Evolutionary conservation across 2,888 invertebrate genomes (phyloP).

Genomic region (Sisyra terminalis): DNA sequence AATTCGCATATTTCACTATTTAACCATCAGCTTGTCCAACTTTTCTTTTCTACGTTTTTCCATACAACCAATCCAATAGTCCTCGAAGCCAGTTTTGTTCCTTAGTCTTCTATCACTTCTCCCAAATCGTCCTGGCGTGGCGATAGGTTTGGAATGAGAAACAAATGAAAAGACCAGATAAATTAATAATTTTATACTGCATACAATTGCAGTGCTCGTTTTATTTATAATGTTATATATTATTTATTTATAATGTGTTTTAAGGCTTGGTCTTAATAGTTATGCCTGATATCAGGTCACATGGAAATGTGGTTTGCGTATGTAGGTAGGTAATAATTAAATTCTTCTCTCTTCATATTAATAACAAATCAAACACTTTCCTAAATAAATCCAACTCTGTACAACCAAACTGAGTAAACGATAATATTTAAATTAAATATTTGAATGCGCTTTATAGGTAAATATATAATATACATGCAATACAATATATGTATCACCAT

Average conservation of each 20-base stretch:
- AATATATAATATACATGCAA: not conserved
- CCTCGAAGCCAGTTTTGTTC: too few species aligned
- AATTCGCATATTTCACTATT: too few species aligned
- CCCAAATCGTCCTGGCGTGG: too few species aligned
- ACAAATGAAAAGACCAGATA: not conserved
- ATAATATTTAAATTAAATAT: not conserved
- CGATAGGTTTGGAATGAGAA: too few species aligned
- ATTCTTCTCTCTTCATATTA: not conserved
- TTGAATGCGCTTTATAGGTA: not conserved
- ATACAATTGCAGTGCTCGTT: conserved; percentile 21
- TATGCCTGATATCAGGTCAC: conserved; percentile 26
- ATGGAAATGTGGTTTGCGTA: conserved; percentile 7
- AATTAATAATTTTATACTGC: conserved; percentile 4
- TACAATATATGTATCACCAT: too few species aligned
- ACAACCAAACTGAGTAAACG: too few species aligned
- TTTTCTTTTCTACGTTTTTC: too few species aligned
- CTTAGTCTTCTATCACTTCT: too few species aligned
- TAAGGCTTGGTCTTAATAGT: conserved; percentile 32
- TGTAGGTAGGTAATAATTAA: not conserved
- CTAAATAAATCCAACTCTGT: too few species aligned
- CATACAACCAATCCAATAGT: too few species aligned
- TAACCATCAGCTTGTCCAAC: too few species aligned
- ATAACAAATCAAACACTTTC: not conserved
- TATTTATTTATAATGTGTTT: conserved; percentile 24
- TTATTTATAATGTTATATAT: conserved; percentile 24